Evolutionary conservation across 2,797 vertebrate species (phyloP), one percentile per base, ranked within the genome.

Genomic region (Alca torda): DNA sequence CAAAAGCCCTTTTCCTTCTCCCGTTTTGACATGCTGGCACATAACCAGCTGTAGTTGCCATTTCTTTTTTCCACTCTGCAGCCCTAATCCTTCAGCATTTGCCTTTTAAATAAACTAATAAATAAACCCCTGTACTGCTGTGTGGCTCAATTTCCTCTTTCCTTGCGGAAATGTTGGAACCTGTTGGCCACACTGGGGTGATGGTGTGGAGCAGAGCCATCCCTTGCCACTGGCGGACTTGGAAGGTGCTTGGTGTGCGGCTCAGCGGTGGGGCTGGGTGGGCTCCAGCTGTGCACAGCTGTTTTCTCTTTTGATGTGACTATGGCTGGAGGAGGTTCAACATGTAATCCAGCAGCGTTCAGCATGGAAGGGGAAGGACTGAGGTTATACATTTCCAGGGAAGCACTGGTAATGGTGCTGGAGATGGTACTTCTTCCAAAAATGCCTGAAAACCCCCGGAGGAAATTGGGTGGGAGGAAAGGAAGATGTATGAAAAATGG

Each of bases 131-230:
- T 69, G 0, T 20, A 4, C n/a, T 65, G 6, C 37, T 21, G 28
- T 9, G 30, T 78, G 90, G 39, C 70, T 90, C 60, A 4, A 11
- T 45, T 57, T 76, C 68, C 24, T 83, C 19, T 73, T 82, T 46
- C 35, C 19, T 53, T 2, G 2, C 3, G 7, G 26, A 76, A 89
- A 50, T 0, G 4, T 35, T 73, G 76, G 51, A 46, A 76, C 48
- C 64, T 53, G 24, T 74, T 75, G 84, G 39, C 54, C 35, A 4
- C 0, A 0, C 20, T n/a, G 15, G 1, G 3, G 21, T 1, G 1
- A 9, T 45, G 54, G 53, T 24, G 15, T 31, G 43, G 51, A 43
- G 28, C 59, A 39, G 51, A 43, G 28, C 59, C 4, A 3, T 76
- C 31, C 33, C 57, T 31, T 83, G 73, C 31, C 39, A 6, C 28